Evolutionary conservation across 2,113 vertebrate genomes (phyloP), one percentile per base, ranked within the genome.

Genomic region (Dicrurus megarhynchus): DNA sequence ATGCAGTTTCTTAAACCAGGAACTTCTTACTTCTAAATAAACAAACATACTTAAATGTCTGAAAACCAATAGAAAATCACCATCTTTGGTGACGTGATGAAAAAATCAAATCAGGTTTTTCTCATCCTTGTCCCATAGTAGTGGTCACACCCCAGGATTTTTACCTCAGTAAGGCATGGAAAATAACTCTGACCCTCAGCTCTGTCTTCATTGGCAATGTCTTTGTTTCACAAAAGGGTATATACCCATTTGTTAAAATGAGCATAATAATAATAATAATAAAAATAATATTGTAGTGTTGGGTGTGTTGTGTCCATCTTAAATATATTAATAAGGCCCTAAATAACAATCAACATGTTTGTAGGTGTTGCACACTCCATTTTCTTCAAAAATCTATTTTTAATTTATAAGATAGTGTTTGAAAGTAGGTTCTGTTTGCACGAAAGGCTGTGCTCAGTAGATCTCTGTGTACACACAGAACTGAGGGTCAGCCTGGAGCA

Each of bases 401-500:
- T 67, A 53, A 75, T 87, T 56, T 47, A 41, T 90, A 70, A 74
- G 28, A 11, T 4, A 12, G 28, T 60, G 15, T 50, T 70, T 65
- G 74, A 64, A 92, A 79, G 84, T 27, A 83, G 30, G 53, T 35
- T 37, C 27, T 67, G 35, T 46, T 87, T 71, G 41, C 84, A 79
- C 3, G 4, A 61, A 80, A 53, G 41, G 44, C 78, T 79, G 37
- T 70, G 63, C 23, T 84, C 47, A 6, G 41, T 44, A 76, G 57
- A 37, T 50, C 20, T 68, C 71, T 49, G 11, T 68, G 53, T 68
- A 44, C 35, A 16, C 56, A 74, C 57, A 73, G 75, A 82, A 41
- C 65, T 87, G 61, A 90, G 96, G 89, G 93, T 91, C 94, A 95
- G 89, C 57, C 79, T 88, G 57, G 55, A 86, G 78, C 81, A 73